A percentile compares a stretch with the other conserved stretches of the same genome.
Conservation (phyloP, 2,888 invertebrate genomes). For the Mythimna impura region DNA sequence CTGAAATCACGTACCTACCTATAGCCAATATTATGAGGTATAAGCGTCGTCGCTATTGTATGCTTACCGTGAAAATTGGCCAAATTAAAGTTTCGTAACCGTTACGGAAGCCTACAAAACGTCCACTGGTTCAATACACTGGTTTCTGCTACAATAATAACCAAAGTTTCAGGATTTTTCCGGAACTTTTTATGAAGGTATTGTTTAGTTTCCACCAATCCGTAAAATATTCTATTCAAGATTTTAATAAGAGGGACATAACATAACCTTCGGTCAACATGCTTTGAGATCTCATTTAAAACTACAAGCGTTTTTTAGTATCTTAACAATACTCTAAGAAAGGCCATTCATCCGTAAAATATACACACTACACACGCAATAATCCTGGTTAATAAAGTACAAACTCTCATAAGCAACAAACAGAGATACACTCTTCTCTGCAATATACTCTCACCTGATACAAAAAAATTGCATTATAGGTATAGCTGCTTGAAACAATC, state of each 20-base stretch:
- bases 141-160: conserved; percentile 30
- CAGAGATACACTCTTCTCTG: too few species aligned
- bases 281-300: too few species aligned
- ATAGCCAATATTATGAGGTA: conserved; percentile 60
- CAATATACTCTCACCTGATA: too few species aligned
- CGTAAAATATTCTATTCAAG: background rate
- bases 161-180: conserved; percentile 38
- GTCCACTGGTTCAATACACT: conserved; percentile 50
- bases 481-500: too few species aligned
- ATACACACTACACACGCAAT: too few species aligned
- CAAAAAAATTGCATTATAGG: too few species aligned
- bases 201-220: conserved; percentile 14
- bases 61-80: conserved; percentile 76
- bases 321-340: too few species aligned
- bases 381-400: too few species aligned
- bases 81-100: conserved; percentile 76
- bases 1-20: conserved; percentile 69
- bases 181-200: conserved; percentile 26
- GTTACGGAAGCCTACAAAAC: conserved; percentile 70
- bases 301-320: background rate
- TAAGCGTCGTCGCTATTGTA: conserved; percentile 71
- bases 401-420: too few species aligned
- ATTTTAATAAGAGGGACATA: background rate
- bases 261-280: background rate
- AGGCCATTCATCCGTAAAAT: too few species aligned